Evolutionary conservation across 2,888 invertebrate species (phyloP).

Genomic region (Hanleya hanleyi): DNA sequence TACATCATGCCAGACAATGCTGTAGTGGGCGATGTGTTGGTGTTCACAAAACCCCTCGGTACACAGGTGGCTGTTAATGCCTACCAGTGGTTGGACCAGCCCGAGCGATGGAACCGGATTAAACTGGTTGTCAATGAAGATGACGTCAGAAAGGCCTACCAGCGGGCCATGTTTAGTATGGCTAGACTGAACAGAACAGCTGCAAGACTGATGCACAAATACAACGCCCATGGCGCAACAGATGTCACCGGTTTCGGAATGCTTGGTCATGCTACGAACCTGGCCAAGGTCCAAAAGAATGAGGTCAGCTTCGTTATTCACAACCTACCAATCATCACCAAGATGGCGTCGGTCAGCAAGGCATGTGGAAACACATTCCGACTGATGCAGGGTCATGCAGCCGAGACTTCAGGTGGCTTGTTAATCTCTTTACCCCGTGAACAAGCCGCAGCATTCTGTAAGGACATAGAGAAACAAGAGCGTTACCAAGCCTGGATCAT

Average conservation of each 20-base stretch:
- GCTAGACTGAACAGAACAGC: constrained; percentile 84
- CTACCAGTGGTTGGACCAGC: constrained; percentile 85
- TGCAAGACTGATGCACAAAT: constrained; percentile 87
- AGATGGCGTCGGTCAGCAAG: constrained; percentile 85
- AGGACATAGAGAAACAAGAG: constrained; percentile 95
- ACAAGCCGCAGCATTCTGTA: constrained; percentile 95
- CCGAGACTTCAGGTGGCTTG: constrained; percentile 89
- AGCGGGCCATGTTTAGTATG: constrained; percentile 86
- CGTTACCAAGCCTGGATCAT: constrained; percentile 97
- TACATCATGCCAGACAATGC: constrained; percentile 87
- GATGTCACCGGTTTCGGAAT: constrained; percentile 90
- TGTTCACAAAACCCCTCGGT: constrained; percentile 89
- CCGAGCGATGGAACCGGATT: constrained; percentile 83
- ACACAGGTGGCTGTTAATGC: constrained; percentile 88
- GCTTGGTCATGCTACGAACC: constrained; percentile 86
- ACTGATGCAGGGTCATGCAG: constrained; percentile 82
- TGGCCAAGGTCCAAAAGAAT: constrained; percentile 83
- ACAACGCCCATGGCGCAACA: constrained; percentile 87
- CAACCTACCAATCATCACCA: constrained; percentile 85
- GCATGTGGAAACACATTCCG: constrained; percentile 85
- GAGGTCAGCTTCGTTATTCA: constrained; percentile 86
- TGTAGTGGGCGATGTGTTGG: constrained; percentile 84
- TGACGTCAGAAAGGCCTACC: constrained; percentile 82
- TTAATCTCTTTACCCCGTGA: constrained; percentile 93
- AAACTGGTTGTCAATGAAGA: constrained; percentile 82